Base-by-base conservation (phyloP, 2,888 invertebrate genomes). In the Exocentrus adspersus region DNA sequence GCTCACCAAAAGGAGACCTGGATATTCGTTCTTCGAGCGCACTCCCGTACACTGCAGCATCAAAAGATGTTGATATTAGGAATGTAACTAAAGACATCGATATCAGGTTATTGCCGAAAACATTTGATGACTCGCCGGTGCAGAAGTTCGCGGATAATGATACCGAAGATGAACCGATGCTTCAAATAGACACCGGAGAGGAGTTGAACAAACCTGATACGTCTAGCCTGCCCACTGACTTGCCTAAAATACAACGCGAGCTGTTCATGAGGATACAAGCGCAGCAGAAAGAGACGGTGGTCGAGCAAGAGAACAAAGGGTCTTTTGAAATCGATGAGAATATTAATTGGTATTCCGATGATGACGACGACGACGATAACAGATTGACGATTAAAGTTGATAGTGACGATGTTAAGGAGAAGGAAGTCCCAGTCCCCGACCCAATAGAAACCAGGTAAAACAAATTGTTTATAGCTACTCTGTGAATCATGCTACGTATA, bases 301-400 rank as follows among this genome's bases (percentile, higher is more conserved):
- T 70, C 10, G 76, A 79, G 60, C 80, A 81, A 43, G 83, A 84
- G 21, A 37, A 28, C 1, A 61, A 69, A 56, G 71, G 72, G 16
- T 65, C 62, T 19, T 70, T 72, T n/a, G 72, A 76, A 21, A 51
- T 71, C 17, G 74, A 79, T 10, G 77, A 76, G 2, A 79, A 79
- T 56, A 80, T 80, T 60, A 89, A 90, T 81, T 93, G 93, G 90
- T 93, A 93, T 78, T 93, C 92, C 1, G 92, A 92, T 78, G 92
- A 92, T 72, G 92, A 91, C 72, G 90, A 90, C 74, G 92, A 90
- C 30, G 78, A 78, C 48, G 77, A 77, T 21, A 75, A 78, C 60
- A 73, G 79, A 17, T 69, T 82, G 61, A 82, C 79, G 10, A 82
- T 82, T 24, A 80, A 84, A 56, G 84, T 76, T 17, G 83, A 82